Evolutionary conservation across 2,888 invertebrate species (phyloP).

Genomic region (Drosophila setosimentum): DNA sequence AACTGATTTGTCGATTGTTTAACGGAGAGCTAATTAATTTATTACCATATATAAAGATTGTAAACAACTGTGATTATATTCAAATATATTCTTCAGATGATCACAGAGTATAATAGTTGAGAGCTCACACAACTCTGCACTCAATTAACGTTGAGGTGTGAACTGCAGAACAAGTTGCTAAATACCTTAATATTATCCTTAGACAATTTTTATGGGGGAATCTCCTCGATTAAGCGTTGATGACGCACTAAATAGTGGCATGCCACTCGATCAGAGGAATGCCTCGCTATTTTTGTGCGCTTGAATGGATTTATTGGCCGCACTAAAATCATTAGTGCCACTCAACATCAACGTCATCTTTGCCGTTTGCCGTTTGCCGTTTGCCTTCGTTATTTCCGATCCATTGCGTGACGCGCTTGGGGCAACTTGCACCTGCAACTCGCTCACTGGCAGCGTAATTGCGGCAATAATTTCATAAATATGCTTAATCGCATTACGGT

Average conservation of each 20-base stretch:
- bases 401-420: conserved; percentile 53
- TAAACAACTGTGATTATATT: background rate
- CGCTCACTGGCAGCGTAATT: conserved; percentile 48
- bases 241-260: conserved; percentile 65
- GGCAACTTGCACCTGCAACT: conserved; percentile 37
- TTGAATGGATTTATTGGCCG: conserved; percentile 78
- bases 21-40: background rate
- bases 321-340: conserved; percentile 82
- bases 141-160: conserved; percentile 70
- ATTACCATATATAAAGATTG: background rate
- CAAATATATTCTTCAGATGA: background rate
- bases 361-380: background rate
- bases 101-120: background rate
- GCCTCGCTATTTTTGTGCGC: conserved; percentile 43
- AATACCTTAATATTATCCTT: conserved; percentile 48
- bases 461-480: conserved; percentile 77
- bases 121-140: conserved; percentile 24
- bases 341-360: conserved; percentile 27
- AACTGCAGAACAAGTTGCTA: conserved; percentile 52
- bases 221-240: conserved; percentile 65
- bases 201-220: conserved; percentile 58
- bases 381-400: conserved; percentile 19
- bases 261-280: conserved; percentile 52
- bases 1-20: background rate
- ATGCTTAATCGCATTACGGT: conserved; percentile 58